Evolutionary conservation across 1,140 invertebrate species (phyloP), one percentile per base, ranked within the genome.

Genomic region (Colletes gigas): DNA sequence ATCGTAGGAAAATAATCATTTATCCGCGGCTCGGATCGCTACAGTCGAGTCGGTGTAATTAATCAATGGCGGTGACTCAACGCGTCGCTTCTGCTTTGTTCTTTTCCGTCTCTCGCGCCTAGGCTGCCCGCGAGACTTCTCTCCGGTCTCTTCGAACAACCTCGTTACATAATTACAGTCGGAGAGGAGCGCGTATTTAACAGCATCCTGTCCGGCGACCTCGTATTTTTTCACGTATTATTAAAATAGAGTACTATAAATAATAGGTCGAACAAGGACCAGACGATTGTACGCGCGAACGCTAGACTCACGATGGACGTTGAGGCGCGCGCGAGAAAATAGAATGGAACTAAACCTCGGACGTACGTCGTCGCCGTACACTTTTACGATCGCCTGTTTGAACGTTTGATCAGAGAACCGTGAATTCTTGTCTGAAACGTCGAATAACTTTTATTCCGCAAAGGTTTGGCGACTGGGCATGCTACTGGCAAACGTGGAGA

Each of bases 401-500:
- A 30, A 30, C 30, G 30, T 30, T 30, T 30, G 30, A 30, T 0
- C 30, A 30, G 30, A 30, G 30, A 30, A 30, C 30, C 30, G 30
- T 30, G 30, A 30, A 30, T 30, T 30, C 30, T 30, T 30, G 30
- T 30, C 30, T 30, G 30, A 30, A 30, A 30, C 30, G 30, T 30
- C 30, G 30, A 30, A 30, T 30, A 30, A 30, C 30, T 30, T 30
- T 30, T 59, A 54, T 59, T 63, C 52, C 30, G 30, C n/a, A 0
- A 79, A 86, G 73, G 78, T 68, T 88, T 55, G 44, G 60, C 67
- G 67, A 63, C 65, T 81, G 85, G 84, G 86, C 71, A 92, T 92
- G 91, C 85, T 83, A 90, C 78, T 88, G 84, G 84, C 76, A 85
- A 81, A 86, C 65, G 72, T 86, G 83, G 69, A 85, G 82, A 88